Conservation (phyloP, 2,113 vertebrate genomes). For the Polyodon spathula region DNA sequence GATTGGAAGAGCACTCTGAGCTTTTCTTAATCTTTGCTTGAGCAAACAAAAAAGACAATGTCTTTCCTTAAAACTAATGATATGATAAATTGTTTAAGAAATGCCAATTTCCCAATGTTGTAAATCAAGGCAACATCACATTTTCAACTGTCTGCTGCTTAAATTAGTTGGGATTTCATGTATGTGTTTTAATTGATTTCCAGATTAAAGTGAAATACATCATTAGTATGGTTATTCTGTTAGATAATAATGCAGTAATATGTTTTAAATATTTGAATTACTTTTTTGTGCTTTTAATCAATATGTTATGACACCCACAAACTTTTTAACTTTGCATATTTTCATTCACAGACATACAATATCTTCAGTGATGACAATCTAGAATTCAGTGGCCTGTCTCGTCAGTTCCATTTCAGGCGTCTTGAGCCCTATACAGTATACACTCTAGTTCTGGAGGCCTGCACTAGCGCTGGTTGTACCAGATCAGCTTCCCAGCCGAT, state of each 20-base stretch:
- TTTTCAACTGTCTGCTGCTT: not conserved
- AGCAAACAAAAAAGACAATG: not conserved
- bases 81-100: not conserved
- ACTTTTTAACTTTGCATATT: not conserved
- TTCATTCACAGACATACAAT: slow-evolving; percentile 60
- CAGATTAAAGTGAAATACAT: no score
- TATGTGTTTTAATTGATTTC: no score
- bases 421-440: slow-evolving; percentile 70
- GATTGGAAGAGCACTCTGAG: not conserved
- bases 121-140: not conserved
- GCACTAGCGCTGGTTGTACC: slow-evolving; percentile 72
- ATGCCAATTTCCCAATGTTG: not conserved
- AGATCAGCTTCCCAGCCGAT: slow-evolving; percentile 54
- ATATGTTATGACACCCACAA: not conserved
- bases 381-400: slow-evolving; percentile 75
- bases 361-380: slow-evolving; percentile 70
- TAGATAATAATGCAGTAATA: no score
- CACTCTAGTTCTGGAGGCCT: slow-evolving; percentile 67
- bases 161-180: no score
- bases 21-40: not conserved
- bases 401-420: slow-evolving; percentile 74
- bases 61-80: not conserved
- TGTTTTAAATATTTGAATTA: no score
- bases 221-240: no score
- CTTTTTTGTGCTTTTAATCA: not conserved